phyloP scores from a whole-genome alignment of 2,113 vertebrate genomes.

The Bos taurus region DNA sequence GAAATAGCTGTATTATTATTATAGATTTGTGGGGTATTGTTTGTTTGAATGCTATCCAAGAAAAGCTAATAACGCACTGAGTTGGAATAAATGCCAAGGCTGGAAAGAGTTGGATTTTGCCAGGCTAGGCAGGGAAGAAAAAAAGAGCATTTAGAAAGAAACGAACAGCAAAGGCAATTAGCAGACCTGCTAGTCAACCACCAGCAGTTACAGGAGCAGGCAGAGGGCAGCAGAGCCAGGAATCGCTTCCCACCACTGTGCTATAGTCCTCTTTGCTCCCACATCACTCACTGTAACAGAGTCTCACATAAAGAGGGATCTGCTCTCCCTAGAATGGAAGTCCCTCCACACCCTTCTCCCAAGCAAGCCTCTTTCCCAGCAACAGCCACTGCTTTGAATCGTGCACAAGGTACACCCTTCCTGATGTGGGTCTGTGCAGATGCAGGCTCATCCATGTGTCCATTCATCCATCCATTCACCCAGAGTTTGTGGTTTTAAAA shows the following conservation, averaged over 20 bases:
- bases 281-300: background rate
- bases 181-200: no score
- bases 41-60: background rate
- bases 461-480: background rate
- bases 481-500: background rate
- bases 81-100: background rate
- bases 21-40: background rate
- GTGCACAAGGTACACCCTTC: rapidly evolving
- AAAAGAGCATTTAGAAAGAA: background rate
- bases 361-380: background rate
- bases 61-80: background rate
- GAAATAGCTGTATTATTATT: background rate
- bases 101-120: background rate
- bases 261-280: background rate
- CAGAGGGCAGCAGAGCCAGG: background rate
- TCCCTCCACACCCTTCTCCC: background rate
- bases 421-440: rapidly evolving
- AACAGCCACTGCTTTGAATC: background rate
- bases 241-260: background rate
- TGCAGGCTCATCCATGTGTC: background rate
- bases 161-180: background rate
- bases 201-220: background rate
- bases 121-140: background rate
- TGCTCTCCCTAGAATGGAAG: background rate
- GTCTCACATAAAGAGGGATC: background rate